These are phyloP conservation scores for Onychostruthus taczanowskii DNA, from an alignment of 2,113 vertebrate genomes.

Conservation along the genomic window DNA sequence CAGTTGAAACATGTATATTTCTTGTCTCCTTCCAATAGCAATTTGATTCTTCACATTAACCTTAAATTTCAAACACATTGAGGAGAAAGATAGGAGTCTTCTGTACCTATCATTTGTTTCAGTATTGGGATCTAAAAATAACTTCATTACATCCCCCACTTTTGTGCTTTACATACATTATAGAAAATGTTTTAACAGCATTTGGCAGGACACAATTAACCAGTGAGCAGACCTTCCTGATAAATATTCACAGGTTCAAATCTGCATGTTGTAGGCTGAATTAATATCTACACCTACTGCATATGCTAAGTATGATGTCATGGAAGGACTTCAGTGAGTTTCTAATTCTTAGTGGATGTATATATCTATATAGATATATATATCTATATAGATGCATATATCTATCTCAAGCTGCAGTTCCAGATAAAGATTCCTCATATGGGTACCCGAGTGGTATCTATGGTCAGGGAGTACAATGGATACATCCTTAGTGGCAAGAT, in stretches of 20 bases:
- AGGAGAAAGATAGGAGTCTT: neutral
- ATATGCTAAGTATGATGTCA: neutral
- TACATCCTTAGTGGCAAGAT: constrained; percentile 40
- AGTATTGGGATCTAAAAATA: neutral
- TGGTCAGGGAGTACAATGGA: neutral
- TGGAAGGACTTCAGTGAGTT: neutral
- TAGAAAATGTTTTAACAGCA: neutral
- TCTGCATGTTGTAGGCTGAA: neutral
- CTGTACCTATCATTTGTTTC: neutral
- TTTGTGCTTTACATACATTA: neutral
- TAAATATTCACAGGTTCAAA: neutral
- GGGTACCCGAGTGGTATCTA: neutral
- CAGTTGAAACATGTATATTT: neutral
- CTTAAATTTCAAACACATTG: neutral
- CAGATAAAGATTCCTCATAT: neutral
- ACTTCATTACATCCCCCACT: neutral
- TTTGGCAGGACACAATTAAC: neutral
- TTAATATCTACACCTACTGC: neutral
- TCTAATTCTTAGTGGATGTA: neutral
- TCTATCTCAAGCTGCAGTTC: neutral
- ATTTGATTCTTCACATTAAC: constrained; percentile 17
- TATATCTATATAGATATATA: neutral
- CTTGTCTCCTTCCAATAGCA: neutral
- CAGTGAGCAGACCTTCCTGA: neutral
- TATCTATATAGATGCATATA: neutral